These are phyloP conservation scores for Coregonus ussuriensis DNA, from an alignment of 2,797 vertebrate species.

Conservation along the genomic window DNA sequence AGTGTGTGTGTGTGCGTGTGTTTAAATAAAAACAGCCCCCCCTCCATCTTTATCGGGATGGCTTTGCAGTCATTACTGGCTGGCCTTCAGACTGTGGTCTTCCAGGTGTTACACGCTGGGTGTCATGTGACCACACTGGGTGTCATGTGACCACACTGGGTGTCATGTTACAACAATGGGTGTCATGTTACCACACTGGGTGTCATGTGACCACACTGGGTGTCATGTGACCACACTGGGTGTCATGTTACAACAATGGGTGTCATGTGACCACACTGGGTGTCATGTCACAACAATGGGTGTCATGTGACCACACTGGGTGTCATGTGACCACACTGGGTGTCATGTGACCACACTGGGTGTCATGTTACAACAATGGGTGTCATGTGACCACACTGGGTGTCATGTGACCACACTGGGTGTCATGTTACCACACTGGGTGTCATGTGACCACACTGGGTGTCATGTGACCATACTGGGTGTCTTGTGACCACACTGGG, in stretches of 20 bases:
- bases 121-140: slow-evolving; percentile 74
- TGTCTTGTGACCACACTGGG: slow-evolving; percentile 83
- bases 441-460: slow-evolving; percentile 74
- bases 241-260: too few species aligned
- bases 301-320: too few species aligned
- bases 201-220: too few species aligned
- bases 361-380: slow-evolving; percentile 74
- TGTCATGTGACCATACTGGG: slow-evolving; percentile 54
- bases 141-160: too few species aligned
- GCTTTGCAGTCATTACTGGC: slow-evolving; percentile 74
- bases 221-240: too few species aligned
- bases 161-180: too few species aligned
- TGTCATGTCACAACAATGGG: too few species aligned
- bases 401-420: slow-evolving; percentile 79
- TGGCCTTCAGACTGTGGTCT: slow-evolving; percentile 71
- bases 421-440: slow-evolving; percentile 54
- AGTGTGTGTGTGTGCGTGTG: slow-evolving; percentile 24
- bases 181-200: too few species aligned
- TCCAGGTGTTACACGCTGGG: slow-evolving; percentile 73
- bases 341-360: slow-evolving; percentile 54
- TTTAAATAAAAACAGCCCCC: slow-evolving; percentile 62
- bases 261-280: too few species aligned
- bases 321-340: too few species aligned
- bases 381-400: slow-evolving; percentile 54
- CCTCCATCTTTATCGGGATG: slow-evolving; percentile 72